phyloP scores from a whole-genome alignment of 1,140 invertebrate species.

The Drosophila bocki region DNA sequence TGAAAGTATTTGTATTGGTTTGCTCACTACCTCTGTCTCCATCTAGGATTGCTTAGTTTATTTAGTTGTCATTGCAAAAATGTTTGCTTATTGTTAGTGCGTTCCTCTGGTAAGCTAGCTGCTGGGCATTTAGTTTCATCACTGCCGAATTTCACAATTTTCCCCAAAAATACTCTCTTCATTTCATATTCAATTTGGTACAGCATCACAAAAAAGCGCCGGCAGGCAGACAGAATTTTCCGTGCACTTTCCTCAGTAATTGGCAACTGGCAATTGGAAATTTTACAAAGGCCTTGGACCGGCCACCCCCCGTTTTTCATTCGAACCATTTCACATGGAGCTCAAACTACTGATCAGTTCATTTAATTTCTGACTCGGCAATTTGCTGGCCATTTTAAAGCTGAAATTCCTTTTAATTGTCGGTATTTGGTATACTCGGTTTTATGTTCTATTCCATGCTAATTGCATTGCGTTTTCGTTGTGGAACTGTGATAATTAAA shows the following conservation, averaged over 20 bases:
- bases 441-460: conserved; percentile 43
- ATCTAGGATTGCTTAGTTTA: conserved; percentile 53
- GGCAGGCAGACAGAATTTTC: conserved; percentile 53
- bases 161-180: conserved; percentile 26
- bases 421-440: conserved; percentile 28
- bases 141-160: conserved; percentile 54
- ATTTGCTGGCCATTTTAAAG: conserved; percentile 51
- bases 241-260: conserved; percentile 36
- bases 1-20: conserved; percentile 64
- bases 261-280: conserved; percentile 38
- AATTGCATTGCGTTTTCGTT: conserved; percentile 51
- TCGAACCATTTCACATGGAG: conserved; percentile 45
- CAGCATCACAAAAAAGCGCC: conserved; percentile 24
- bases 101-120: conserved; percentile 28
- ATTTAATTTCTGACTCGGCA: conserved; percentile 64
- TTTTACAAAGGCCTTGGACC: conserved; percentile 41
- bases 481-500: conserved; percentile 36
- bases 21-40: conserved; percentile 5
- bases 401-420: conserved; percentile 45
- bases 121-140: conserved; percentile 39
- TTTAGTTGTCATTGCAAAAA: conserved; percentile 77
- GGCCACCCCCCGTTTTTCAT: neutral
- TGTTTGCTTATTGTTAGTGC: conserved; percentile 71
- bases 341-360: conserved; percentile 70
- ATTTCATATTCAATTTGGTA: conserved; percentile 67